Conservation (phyloP, 2,113 vertebrate genomes). For the Seriola dumerili region DNA sequence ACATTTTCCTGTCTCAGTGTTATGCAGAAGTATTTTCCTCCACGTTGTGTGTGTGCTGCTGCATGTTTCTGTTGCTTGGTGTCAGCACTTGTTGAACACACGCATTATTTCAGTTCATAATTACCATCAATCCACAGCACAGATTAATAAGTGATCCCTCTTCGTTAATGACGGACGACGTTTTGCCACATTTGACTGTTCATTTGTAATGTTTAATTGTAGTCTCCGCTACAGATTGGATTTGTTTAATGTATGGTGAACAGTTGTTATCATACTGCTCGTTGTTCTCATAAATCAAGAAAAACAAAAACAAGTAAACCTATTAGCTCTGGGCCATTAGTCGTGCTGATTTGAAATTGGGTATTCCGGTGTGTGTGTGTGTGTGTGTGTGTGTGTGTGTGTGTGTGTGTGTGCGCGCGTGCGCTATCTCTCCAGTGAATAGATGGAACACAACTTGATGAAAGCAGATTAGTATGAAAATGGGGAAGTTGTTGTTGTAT, state of each 20-base stretch:
- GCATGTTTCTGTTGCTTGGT: neutral
- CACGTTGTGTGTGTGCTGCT: neutral
- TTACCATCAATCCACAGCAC: constrained; percentile 8
- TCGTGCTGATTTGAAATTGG: constrained; percentile 34
- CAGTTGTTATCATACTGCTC: constrained; percentile 22
- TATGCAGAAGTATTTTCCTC: neutral
- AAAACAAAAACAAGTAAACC: constrained; percentile 44
- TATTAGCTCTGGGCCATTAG: constrained; percentile 53
- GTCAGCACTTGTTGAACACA: neutral
- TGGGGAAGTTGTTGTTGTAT: constrained; percentile 27
- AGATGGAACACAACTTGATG: constrained; percentile 46
- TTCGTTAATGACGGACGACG: constrained; percentile 1
- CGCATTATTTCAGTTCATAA: neutral
- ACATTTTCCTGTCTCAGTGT: constrained; percentile 17
- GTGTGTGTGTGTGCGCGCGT: constrained; percentile 15
- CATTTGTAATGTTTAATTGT: constrained; percentile 47
- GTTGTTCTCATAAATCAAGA: constrained; percentile 28
- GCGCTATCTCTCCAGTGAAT: constrained; percentile 19
- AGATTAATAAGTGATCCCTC: neutral
- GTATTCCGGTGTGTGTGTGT: constrained; percentile 5
- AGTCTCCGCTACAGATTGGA: constrained; percentile 11
- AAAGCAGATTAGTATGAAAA: constrained; percentile 68
- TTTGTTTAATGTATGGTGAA: constrained; percentile 42
- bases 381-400: constrained; percentile 14
- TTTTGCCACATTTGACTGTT: constrained; percentile 28